Evolutionary conservation across 1,140 invertebrate species (phyloP), one percentile per base, ranked within the genome.

Genomic region (Brachionus rubens): DNA sequence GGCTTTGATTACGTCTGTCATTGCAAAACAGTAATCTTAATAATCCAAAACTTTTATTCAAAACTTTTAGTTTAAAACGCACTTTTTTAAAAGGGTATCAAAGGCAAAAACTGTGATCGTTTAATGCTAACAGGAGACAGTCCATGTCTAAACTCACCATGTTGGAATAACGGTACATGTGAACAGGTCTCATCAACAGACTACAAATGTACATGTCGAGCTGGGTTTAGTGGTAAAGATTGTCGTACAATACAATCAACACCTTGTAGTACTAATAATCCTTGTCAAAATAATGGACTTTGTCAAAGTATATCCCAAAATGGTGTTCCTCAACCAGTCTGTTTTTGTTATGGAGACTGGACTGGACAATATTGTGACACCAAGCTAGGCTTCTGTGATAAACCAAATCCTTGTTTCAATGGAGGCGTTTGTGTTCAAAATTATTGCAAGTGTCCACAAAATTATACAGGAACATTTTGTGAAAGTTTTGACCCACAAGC

Each of bases 91-190:
- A 10, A 72, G 68, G 68, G 68, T 24, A 54, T 72, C 10, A 72
- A 72, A 72, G 68, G 68, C n/a, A 26, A 72, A 24, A 48, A 72
- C 33, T 72, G 68, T 72, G 68, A 72, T 36, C 30, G 68, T 40
- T 33, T 33, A 40, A 14, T 72, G 19, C 14, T 36, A 50, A 21
- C 46, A 30, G 68, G 68, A 10, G 68, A 72, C 28, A 54, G 50
- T 50, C 10, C 40, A 26, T 72, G 68, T n/a, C 36, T 48, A 19
- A 72, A 46, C 16, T 36, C 16, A 3, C 68, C 72, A 30, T 76
- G 72, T 30, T 56, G 52, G 72, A 76, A 76, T 47, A 30, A 50
- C 40, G 72, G 72, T 30, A 56, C 41, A n/a, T 76, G 72, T 62
- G 67, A 70, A 21, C 12, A 28, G 21, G 24, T 28, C 9, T 28